These are phyloP conservation scores for Ellobium chinense DNA, from an alignment of 2,888 invertebrate genomes.

Conservation along the genomic window DNA sequence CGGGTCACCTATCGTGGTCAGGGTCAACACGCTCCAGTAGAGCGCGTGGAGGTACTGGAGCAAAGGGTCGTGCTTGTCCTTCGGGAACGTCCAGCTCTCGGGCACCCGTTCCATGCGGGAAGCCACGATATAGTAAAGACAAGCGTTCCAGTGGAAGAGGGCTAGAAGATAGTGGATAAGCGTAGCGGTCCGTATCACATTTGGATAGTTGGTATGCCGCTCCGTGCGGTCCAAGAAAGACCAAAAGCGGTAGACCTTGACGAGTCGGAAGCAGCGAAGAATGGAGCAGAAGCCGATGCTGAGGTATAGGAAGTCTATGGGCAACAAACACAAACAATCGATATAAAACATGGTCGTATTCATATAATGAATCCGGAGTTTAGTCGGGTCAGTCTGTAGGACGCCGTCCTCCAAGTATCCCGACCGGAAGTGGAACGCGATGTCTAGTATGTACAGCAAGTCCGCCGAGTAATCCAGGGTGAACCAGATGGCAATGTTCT, in stretches of 20 bases:
- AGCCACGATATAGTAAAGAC: conserved; percentile 91
- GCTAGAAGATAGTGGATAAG: conserved; percentile 92
- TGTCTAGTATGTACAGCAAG: conserved; percentile 96
- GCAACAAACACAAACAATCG: conserved; percentile 97
- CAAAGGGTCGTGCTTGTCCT: conserved; percentile 62
- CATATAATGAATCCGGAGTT: conserved; percentile 97
- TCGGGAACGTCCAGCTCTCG: conserved; percentile 67
- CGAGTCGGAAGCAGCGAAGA: conserved; percentile 95
- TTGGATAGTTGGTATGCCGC: conserved; percentile 98
- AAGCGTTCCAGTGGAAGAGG: conserved; percentile 99
- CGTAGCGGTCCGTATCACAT: conserved; percentile 84
- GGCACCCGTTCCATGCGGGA: conserved; percentile 81
- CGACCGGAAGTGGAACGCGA: conserved; percentile 97
- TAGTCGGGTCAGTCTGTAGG: conserved; percentile 95
- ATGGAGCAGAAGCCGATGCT: conserved; percentile 97
- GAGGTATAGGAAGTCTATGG: conserved; percentile 97
- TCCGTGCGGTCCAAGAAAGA: conserved; percentile 99
- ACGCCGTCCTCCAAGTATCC: conserved; percentile 99
- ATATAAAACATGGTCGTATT: conserved; percentile 98
- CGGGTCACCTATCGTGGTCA: conserved; percentile 96
- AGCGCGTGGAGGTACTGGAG: conserved; percentile 97
- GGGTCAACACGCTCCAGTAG: conserved; percentile 97
- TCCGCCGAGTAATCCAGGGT: conserved; percentile 98
- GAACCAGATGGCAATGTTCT: conserved; percentile 96
- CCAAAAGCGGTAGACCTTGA: conserved; percentile 99